A percentile compares a stretch with the other conserved stretches of the same genome.
Conservation (phyloP, 2,888 invertebrate species). For the Scrobipalpa atriplicella region DNA sequence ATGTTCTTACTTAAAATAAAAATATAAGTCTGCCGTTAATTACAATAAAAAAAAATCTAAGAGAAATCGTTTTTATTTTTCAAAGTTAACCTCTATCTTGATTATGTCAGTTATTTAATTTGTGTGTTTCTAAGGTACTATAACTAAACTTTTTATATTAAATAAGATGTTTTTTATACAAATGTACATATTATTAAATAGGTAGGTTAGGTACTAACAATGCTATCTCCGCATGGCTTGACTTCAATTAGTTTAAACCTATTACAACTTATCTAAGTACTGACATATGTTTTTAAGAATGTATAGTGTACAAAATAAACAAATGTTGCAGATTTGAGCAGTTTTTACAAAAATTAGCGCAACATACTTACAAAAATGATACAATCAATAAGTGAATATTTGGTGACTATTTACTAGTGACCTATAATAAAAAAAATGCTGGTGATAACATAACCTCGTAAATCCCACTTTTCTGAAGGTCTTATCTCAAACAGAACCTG, state of each 20-base stretch:
- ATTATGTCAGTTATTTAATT: not conserved
- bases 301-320: not conserved
- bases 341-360: too few relatives aligned
- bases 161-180: constrained; percentile 17
- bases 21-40: not conserved
- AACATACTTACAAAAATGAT: too few relatives aligned
- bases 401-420: too few relatives aligned
- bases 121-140: not conserved
- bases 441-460: too few relatives aligned
- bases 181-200: constrained; percentile 15
- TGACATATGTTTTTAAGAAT: not conserved
- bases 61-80: not conserved
- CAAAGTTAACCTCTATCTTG: not conserved
- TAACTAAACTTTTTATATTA: not conserved
- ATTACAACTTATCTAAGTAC: constrained; percentile 15
- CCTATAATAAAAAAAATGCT: too few relatives aligned
- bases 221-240: not conserved
- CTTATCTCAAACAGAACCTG: too few relatives aligned
- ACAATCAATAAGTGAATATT: too few relatives aligned
- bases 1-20: not conserved
- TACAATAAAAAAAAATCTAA: not conserved
- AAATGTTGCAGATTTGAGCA: too few relatives aligned
- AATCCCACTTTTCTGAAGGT: too few relatives aligned
- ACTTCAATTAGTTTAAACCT: not conserved
- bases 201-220: too few relatives aligned